Base-by-base conservation (phyloP, 1,140 invertebrate genomes). In the Stenopsyche tienmushanensis region DNA sequence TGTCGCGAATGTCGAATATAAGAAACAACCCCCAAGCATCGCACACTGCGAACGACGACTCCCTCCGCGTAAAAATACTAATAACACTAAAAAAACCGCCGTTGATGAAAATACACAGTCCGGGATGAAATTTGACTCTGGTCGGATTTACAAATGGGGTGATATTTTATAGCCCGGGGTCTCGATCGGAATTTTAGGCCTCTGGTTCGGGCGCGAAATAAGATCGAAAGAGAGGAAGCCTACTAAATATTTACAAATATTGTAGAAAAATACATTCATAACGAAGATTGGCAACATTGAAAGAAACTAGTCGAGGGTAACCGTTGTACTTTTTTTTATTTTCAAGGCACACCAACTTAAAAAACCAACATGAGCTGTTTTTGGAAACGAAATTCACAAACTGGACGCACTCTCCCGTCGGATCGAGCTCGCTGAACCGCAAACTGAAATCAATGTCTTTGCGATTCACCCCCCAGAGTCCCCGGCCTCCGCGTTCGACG, bases 321-420 rank as follows among this genome's bases (percentile, higher is more conserved):
- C 57, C 29, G 44, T 59, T 59, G 57, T 18, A 59, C 29, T 59
- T 44, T 41, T 3, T 59, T 59, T 17, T 21, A n/a, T 3, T 29
- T 57, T 57, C 53, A 65, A 65, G 63, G 63, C 63, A 65, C 63
- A 65, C 63, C 21, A 65, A 65, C 34, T 29, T 50, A 53, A 53
- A 53, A 53, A 47, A 47, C 41, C 57, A 60, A 47, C 57, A 29
- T 47, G 42, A 60, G 57, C 41, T 47, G 24, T 41, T 17, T 47
- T 60, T 60, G 13, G 29, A 60, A 60, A 60, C 24, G 29, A 60
- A n/a, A 57, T 57, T 26, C 41, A n/a, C n/a, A n/a, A n/a, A n/a
- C n/a, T n/a, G n/a, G n/a, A n/a, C n/a, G 5, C 17, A 34, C 29
- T 34, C 13, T 34, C 13, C 29, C 5, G 13, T 7, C 29, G 29